These are phyloP conservation scores for Physocephala rufipes DNA, from an alignment of 2,888 invertebrate species.

Conservation along the genomic window DNA sequence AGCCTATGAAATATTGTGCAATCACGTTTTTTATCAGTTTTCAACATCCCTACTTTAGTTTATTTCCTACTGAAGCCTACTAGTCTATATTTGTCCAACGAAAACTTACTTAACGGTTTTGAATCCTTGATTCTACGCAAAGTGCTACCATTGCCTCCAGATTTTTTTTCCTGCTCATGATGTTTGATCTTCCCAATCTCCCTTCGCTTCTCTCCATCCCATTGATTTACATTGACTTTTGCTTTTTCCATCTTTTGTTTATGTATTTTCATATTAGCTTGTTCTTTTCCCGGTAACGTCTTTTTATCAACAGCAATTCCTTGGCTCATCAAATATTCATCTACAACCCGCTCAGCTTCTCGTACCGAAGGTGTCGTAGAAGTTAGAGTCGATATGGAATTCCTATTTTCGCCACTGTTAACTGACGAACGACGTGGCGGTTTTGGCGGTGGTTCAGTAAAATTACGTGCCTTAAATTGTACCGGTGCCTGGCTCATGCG, in stretches of 20 bases:
- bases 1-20: too few relatives aligned
- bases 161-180: background rate
- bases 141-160: background rate
- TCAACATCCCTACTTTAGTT: constrained; percentile 3
- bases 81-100: constrained; percentile 14
- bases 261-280: background rate
- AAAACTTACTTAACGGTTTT: constrained; percentile 55
- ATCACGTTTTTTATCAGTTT: background rate
- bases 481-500: constrained; percentile 53
- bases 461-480: constrained; percentile 53
- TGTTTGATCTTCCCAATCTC: constrained; percentile 8
- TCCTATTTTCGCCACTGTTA: constrained; percentile 49
- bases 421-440: constrained; percentile 57
- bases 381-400: constrained; percentile 48
- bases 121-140: constrained; percentile 49
- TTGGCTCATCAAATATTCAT: constrained; percentile 54
- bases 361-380: constrained; percentile 56
- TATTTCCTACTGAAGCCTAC: background rate
- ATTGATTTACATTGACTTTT: background rate
- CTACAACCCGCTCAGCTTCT: constrained; percentile 58
- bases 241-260: background rate
- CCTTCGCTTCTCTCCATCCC: constrained; percentile 17
- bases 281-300: too few relatives aligned
- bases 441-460: constrained; percentile 53
- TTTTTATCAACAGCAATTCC: constrained; percentile 50